Conservation (phyloP, 53 echinoderm and acorn worm genomes). For the Antedon mediterranea region DNA sequence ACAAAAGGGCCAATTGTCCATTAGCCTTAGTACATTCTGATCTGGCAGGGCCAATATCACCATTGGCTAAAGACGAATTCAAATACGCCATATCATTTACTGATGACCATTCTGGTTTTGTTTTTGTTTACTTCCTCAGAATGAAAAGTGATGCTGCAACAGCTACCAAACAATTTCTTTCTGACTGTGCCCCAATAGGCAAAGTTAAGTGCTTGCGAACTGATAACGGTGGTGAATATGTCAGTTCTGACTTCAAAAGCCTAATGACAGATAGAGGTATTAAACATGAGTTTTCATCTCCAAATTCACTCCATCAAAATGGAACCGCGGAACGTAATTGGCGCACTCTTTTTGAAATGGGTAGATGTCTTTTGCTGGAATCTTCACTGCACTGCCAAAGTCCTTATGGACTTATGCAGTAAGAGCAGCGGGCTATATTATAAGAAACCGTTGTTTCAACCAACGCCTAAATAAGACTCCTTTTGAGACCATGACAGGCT, state of each 20-base stretch:
- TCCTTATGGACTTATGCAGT: not conserved
- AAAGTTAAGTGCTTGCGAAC: not conserved
- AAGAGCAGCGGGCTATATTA: not conserved
- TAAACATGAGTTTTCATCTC: not conserved
- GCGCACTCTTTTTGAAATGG: not conserved
- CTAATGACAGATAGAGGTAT: not conserved
- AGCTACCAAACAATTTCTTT: not conserved
- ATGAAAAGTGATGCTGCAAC: not conserved
- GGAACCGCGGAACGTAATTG: not conserved
- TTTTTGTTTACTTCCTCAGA: not conserved
- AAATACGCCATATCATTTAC: not conserved
- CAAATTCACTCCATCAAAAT: constrained; percentile 3
- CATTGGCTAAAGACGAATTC: not conserved
- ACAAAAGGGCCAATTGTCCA: not conserved
- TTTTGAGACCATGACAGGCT: not conserved
- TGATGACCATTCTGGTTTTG: not conserved
- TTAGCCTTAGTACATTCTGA: not conserved
- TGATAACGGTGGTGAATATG: not conserved
- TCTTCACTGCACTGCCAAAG: not conserved
- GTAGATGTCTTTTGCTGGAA: not conserved
- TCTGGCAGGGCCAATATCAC: not conserved
- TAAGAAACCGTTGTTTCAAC: not conserved
- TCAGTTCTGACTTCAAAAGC: not conserved
- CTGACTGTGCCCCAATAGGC: not conserved
- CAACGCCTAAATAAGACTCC: not conserved